Base-by-base conservation (phyloP, 2,797 vertebrate species). In the Taenioides sp. region DNA sequence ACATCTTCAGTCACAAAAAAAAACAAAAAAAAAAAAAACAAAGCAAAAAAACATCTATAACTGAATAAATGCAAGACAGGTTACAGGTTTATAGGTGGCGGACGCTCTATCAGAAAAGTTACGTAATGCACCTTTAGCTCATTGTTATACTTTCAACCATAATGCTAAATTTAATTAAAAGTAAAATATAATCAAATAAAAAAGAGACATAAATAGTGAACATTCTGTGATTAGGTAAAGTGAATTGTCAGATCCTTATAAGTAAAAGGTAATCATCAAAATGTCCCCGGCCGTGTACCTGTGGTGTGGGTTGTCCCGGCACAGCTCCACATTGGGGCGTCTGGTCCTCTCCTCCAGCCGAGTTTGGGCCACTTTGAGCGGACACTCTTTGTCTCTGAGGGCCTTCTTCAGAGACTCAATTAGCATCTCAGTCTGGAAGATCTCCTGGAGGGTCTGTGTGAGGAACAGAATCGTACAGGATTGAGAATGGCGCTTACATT, bases 321-420 rank as follows among this genome's bases (percentile, higher is more conserved):
- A 99, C 66, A 98, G 93, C 86, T 98, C 97, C 1, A 97, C 22
- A 0, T 97, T 95, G 5, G 97, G 96, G 80, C 97, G 93, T 71
- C 94, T 89, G 0, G 94, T 95, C 49, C 97, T 94, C 79, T 98
- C 95, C 0, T 98, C 97, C 83, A 99, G 88, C 2, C 96, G 89
- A 0, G 96, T 98, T 74, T 99, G 97, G 4, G 97, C 97, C 78
- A 98, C 95, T 87, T 96, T 98, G 62, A 99, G 78, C 0, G 95
- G 94, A 60, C 85, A 84, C 23, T 91, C 94, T 73, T 98, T 98
- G 72, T 98, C 96, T 75, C 86, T 89, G 70, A 98, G 93, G 69
- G 96, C 95, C 83, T 94, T 97, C 73, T 86, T 95, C 77, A 99
- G 86, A 28, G 93, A 92, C 69, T 96, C 95, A 7, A 97, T 96